phyloP scores from a whole-genome alignment of 2,888 invertebrate species.

The Eledona agricola region DNA sequence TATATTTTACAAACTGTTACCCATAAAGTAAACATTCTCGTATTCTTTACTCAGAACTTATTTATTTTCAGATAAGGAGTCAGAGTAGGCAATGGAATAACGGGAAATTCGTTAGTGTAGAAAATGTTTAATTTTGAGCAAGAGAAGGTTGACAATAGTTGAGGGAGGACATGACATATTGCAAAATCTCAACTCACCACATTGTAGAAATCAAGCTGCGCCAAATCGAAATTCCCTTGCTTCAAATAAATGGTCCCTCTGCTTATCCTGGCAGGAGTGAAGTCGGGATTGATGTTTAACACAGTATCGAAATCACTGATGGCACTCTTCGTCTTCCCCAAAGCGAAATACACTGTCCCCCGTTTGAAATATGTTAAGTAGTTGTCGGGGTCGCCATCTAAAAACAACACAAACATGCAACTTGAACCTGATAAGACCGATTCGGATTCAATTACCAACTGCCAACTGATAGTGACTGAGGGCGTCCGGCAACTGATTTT shows the following conservation, averaged over 20 bases:
- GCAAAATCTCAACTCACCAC: too few species aligned
- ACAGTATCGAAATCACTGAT: slow-evolving; percentile 93
- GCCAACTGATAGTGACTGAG: slow-evolving; percentile 97
- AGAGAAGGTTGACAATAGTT: too few species aligned
- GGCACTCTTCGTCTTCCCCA: slow-evolving; percentile 95
- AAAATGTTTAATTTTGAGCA: too few species aligned
- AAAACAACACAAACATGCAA: slow-evolving; percentile 51
- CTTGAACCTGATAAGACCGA: too few species aligned
- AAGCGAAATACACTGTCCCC: slow-evolving; percentile 94
- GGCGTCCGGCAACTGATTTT: slow-evolving; percentile 95
- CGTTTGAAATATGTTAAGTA: slow-evolving; percentile 96
- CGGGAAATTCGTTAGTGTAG: too few species aligned
- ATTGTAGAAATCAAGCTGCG: slow-evolving; percentile 81
- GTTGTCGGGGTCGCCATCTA: slow-evolving; percentile 95
- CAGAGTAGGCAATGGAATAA: too few species aligned
- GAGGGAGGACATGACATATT: too few species aligned
- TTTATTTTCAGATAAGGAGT: too few species aligned
- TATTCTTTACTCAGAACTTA: too few species aligned
- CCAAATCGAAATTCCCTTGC: slow-evolving; percentile 83
- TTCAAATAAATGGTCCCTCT: slow-evolving; percentile 89
- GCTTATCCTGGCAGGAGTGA: slow-evolving; percentile 83
- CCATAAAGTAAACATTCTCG: too few species aligned
- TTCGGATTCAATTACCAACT: slow-evolving; percentile 78
- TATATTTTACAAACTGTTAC: too few species aligned
- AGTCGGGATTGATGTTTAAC: slow-evolving; percentile 93